Conservation (phyloP, 2,797 vertebrate genomes). For the Takifugu ocellatus region DNA sequence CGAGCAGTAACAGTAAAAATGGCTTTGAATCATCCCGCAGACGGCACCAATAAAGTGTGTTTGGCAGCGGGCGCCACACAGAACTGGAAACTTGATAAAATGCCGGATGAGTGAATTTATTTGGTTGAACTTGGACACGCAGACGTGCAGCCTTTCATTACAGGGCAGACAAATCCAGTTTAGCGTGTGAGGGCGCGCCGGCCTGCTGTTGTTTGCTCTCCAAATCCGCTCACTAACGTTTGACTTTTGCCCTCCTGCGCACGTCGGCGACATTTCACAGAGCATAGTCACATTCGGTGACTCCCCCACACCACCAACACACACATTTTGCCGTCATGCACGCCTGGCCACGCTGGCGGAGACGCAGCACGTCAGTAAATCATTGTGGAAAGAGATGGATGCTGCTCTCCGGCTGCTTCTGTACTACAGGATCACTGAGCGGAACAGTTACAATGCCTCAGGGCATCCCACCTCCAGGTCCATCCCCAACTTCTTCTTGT, state of each 20-base stretch:
- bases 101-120: conserved; percentile 51
- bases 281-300: conserved; percentile 33
- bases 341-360: conserved; percentile 40
- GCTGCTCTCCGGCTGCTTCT: conserved; percentile 41
- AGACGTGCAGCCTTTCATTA: conserved; percentile 37
- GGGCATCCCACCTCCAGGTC: conserved; percentile 45
- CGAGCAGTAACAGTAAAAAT: conserved; percentile 28
- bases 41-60: conserved; percentile 34
- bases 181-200: conserved; percentile 31
- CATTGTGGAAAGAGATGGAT: conserved; percentile 62
- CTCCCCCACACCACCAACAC: background rate
- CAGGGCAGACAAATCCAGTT: conserved; percentile 31
- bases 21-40: conserved; percentile 44
- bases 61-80: conserved; percentile 9
- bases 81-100: conserved; percentile 43
- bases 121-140: conserved; percentile 20
- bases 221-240: conserved; percentile 21
- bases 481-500: conserved; percentile 15
- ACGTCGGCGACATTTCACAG: background rate
- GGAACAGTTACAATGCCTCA: conserved; percentile 59
- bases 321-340: conserved; percentile 34
- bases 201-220: conserved; percentile 48
- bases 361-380: conserved; percentile 64
- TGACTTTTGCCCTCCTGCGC: conserved; percentile 17
- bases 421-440: conserved; percentile 56